These are phyloP conservation scores for Corythaixoides concolor DNA, from an alignment of 2,113 vertebrate species.

Conservation along the genomic window DNA sequence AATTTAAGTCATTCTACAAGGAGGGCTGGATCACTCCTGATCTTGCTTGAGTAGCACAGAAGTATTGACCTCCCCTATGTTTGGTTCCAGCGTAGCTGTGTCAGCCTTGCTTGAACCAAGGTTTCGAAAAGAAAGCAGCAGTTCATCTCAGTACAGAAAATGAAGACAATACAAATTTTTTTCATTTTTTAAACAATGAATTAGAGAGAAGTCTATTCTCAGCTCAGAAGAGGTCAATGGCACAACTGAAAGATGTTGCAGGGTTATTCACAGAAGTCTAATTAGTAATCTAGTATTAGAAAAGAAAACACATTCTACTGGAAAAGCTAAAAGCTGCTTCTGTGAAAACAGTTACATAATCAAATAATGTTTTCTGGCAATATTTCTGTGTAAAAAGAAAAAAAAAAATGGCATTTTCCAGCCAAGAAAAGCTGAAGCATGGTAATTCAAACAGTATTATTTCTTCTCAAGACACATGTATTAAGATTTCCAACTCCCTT, in stretches of 20 bases:
- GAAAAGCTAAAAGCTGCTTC: background rate
- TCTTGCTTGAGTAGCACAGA: background rate
- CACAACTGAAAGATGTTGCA: background rate
- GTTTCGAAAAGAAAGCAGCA: background rate
- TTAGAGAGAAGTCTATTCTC: background rate
- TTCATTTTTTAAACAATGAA: background rate
- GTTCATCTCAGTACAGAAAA: background rate
- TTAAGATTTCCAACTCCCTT: background rate
- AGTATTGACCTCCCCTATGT: background rate
- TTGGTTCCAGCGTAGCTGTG: background rate
- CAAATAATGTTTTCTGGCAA: background rate
- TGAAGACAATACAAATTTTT: background rate
- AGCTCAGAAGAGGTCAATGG: background rate
- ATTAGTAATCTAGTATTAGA: background rate
- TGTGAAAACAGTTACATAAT: background rate
- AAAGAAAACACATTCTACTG: background rate
- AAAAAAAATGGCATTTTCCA: background rate
- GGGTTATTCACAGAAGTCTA: background rate
- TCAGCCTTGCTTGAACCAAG: background rate
- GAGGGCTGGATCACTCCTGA: background rate
- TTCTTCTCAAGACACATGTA: background rate
- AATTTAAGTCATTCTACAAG: background rate
- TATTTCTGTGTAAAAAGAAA: background rate
- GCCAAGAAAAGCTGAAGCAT: background rate
- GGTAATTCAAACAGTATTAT: background rate